Evolutionary conservation across 1,140 invertebrate species (phyloP).

Genomic region (Xylocopa sonorina): DNA sequence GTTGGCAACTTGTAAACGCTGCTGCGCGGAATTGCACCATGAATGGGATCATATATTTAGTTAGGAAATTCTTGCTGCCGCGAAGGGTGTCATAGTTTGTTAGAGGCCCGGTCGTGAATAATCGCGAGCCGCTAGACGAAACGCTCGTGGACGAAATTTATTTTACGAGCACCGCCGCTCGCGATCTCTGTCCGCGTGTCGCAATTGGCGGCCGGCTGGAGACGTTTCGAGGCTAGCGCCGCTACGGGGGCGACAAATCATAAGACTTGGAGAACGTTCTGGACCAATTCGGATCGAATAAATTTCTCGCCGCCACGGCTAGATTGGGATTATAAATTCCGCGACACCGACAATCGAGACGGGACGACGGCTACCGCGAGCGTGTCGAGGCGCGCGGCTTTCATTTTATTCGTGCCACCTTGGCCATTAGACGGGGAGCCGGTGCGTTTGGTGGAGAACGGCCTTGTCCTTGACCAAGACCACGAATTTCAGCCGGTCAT

Average conservation of each 20-base stretch:
- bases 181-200: neutral
- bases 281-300: slow-evolving; percentile 2
- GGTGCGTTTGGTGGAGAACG: neutral
- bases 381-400: neutral
- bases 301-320: neutral
- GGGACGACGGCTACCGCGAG: too few species aligned
- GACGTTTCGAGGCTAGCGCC: neutral
- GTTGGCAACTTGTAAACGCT: neutral
- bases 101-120: slow-evolving; percentile 31
- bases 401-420: neutral
- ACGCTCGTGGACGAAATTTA: slow-evolving; percentile 27
- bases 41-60: slow-evolving; percentile 28
- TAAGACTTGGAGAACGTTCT: slow-evolving; percentile 3
- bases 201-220: slow-evolving; percentile 5
- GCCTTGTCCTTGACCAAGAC: slow-evolving; percentile 23
- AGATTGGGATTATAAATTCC: slow-evolving; percentile 2
- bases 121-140: slow-evolving; percentile 20
- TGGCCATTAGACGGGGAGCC: neutral
- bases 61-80: neutral
- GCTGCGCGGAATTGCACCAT: slow-evolving; percentile 7
- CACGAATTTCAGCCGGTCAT: neutral
- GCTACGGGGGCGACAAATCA: slow-evolving; percentile 28
- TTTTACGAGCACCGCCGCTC: neutral
- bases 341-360: neutral
- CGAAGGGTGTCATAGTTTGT: slow-evolving; percentile 32